A percentile compares a stretch with the other conserved stretches of the same genome.
Evolutionary conservation across 23 tunicate species (phyloP).

Genomic region (Clavelina lepadiformis): DNA sequence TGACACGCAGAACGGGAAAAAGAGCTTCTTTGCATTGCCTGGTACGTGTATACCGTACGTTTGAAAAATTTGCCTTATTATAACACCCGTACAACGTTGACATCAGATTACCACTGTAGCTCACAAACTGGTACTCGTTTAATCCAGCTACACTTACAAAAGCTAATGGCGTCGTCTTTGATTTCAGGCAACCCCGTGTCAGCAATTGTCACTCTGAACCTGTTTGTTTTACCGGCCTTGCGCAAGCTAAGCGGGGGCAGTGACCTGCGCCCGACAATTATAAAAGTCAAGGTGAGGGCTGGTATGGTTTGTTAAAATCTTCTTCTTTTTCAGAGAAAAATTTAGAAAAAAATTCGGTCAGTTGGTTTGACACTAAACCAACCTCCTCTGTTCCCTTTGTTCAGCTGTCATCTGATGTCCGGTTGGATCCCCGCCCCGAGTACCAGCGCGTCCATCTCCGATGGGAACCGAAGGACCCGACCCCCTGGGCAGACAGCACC

Average conservation of each 20-base stretch:
- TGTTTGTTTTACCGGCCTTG: constrained; percentile 75
- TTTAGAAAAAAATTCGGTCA: too few species aligned
- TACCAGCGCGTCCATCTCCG: constrained; percentile 70
- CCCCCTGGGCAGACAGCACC: constrained; percentile 86
- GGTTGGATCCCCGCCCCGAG: constrained; percentile 88
- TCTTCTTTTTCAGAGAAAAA: too few species aligned
- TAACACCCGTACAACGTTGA: too few species aligned
- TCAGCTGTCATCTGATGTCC: constrained; percentile 61
- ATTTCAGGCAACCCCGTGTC: constrained; percentile 91
- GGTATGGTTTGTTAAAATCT: too few species aligned
- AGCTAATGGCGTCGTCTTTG: too few species aligned
- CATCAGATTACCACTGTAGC: too few species aligned
- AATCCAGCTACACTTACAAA: too few species aligned
- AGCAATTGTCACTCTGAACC: constrained; percentile 81
- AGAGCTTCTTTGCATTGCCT: constrained; percentile 81
- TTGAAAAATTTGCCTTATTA: too few species aligned
- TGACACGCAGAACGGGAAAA: constrained; percentile 30
- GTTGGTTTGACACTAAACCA: too few species aligned
- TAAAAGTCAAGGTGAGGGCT: constrained; percentile 76
- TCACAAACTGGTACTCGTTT: too few species aligned
- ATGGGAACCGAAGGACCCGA: constrained; percentile 67
- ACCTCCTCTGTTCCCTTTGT: not conserved
- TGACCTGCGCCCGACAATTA: constrained; percentile 61
- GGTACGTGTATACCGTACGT: constrained; percentile 24
- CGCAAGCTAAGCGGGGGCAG: constrained; percentile 64